Percentiles rank a stretch among this genome's conserved stretches.
These are phyloP conservation scores for Leucopsar rothschildi DNA, from an alignment of 2,113 vertebrate species.

Conservation along the genomic window DNA sequence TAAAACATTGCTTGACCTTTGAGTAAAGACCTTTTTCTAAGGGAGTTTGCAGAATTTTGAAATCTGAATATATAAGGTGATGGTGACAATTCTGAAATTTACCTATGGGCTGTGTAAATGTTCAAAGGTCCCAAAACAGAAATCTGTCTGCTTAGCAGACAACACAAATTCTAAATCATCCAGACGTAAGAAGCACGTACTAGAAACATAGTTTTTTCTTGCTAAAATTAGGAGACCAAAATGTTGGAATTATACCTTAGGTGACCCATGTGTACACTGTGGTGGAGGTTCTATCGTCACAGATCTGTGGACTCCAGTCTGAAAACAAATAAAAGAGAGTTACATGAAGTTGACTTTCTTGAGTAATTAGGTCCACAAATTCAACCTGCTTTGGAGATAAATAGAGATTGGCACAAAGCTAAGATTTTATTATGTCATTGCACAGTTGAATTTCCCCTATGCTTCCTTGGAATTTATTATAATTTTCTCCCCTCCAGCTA, in stretches of 20 bases:
- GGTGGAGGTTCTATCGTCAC: rapidly evolving
- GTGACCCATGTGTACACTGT: neutral
- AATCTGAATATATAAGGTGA: constrained; percentile 10
- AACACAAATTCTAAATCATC: neutral
- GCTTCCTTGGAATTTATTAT: neutral
- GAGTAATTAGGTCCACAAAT: neutral
- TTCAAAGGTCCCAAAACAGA: constrained; percentile 58
- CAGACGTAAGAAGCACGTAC: neutral
- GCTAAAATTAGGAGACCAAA: neutral
- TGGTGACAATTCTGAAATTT: constrained; percentile 73
- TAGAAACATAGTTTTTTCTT: neutral
- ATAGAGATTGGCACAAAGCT: neutral
- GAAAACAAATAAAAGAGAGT: neutral
- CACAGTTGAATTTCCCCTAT: neutral
- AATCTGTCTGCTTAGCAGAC: constrained; percentile 28
- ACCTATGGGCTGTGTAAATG: constrained; percentile 69
- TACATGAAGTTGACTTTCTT: neutral
- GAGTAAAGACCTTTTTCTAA: neutral
- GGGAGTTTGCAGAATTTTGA: constrained; percentile 33
- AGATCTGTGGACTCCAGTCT: neutral
- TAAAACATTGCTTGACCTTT: neutral
- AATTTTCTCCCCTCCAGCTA: neutral
- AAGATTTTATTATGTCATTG: neutral
- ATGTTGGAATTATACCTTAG: neutral
- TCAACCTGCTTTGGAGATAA: neutral